Conservation (phyloP, 2,888 invertebrate species). For the Cerastoderma edule region DNA sequence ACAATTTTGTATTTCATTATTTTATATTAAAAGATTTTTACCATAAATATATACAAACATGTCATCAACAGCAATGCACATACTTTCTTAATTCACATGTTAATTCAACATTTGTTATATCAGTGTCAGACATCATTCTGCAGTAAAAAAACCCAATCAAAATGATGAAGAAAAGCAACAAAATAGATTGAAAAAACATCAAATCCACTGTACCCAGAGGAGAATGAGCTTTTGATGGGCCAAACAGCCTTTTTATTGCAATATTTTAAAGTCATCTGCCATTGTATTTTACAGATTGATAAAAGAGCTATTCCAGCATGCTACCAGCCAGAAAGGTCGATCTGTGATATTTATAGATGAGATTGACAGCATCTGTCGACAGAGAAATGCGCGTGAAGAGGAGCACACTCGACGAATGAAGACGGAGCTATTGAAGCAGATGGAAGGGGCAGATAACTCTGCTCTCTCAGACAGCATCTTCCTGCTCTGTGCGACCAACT, state of each 20-base stretch:
- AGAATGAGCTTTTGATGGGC: neutral
- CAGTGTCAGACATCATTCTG: no score
- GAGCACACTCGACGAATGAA: conserved; percentile 86
- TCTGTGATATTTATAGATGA: conserved; percentile 87
- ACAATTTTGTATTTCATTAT: no score
- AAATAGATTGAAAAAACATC: no score
- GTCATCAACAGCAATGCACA: no score
- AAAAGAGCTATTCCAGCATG: conserved; percentile 83
- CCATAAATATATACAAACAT: no score
- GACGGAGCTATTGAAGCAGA: conserved; percentile 86
- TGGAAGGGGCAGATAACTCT: conserved; percentile 83
- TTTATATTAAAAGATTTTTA: no score
- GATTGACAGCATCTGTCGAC: conserved; percentile 86
- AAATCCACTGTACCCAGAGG: neutral
- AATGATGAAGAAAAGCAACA: no score
- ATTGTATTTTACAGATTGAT: conserved; percentile 78
- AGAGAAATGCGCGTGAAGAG: conserved; percentile 84
- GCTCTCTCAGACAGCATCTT: conserved; percentile 78
- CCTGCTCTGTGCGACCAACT: conserved; percentile 87
- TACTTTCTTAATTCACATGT: no score
- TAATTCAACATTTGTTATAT: no score
- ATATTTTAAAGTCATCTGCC: no score
- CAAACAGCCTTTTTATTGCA: no score
- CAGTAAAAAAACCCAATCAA: no score
- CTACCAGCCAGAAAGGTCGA: conserved; percentile 80